A percentile compares a stretch with the other conserved stretches of the same genome.
Conservation (phyloP, 2,888 invertebrate genomes). For the Antheraea yamamai region DNA sequence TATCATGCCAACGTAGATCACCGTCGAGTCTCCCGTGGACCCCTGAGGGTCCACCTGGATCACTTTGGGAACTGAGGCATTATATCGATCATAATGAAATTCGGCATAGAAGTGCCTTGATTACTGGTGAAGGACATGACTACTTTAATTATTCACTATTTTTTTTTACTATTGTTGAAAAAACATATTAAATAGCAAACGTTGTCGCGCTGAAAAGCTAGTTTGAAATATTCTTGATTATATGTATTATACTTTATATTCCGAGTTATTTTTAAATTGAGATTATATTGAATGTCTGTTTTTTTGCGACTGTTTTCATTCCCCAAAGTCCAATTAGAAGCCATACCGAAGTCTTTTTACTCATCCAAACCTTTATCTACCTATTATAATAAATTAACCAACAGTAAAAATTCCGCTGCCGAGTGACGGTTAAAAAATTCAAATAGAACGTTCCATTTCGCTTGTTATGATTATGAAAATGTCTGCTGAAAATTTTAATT, state of each 20-base stretch:
- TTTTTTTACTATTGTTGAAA: too few relatives aligned
- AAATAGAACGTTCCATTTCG: background rate
- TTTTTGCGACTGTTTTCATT: background rate
- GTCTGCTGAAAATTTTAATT: conserved; percentile 3
- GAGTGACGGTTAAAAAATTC: conserved; percentile 4
- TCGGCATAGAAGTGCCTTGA: too few relatives aligned
- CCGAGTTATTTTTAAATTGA: background rate
- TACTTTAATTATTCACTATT: too few relatives aligned
- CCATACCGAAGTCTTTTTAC: background rate
- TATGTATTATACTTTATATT: background rate
- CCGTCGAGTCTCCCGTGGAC: too few relatives aligned
- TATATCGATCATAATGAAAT: too few relatives aligned
- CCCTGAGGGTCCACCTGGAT: too few relatives aligned
- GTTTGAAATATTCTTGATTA: background rate
- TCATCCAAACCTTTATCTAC: conserved; percentile 2
- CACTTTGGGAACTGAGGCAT: too few relatives aligned
- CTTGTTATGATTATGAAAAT: conserved; percentile 5
- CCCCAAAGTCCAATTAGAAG: conserved; percentile 6
- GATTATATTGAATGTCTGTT: background rate
- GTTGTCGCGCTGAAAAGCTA: too few relatives aligned
- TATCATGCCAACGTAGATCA: too few relatives aligned
- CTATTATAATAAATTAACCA: conserved; percentile 7
- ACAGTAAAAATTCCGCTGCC: background rate
- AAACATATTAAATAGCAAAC: too few relatives aligned
- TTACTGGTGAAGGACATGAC: too few relatives aligned